phyloP scores from a whole-genome alignment of 2,113 vertebrate genomes.

The Vidua macroura region DNA sequence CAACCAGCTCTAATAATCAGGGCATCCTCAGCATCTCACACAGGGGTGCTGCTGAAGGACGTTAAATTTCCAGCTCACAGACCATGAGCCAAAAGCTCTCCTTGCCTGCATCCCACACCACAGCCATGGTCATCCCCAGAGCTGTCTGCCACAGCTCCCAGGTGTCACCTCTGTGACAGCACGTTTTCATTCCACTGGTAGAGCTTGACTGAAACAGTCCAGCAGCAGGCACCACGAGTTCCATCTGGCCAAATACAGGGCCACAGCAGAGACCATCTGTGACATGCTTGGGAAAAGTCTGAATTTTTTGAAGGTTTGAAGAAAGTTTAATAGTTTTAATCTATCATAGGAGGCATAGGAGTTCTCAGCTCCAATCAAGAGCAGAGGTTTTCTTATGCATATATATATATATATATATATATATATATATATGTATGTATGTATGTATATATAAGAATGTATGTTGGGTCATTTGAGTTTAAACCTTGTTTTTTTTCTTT shows the following conservation, averaged over 20 bases:
- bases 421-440: no score
- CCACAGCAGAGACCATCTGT: not conserved
- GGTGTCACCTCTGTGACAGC: fast-evolving
- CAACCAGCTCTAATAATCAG: not conserved
- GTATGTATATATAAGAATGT: no score
- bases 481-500: not conserved
- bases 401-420: fast-evolving
- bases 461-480: not conserved
- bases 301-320: not conserved
- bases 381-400: not conserved
- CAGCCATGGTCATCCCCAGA: not conserved
- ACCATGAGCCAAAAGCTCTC: not conserved
- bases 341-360: not conserved
- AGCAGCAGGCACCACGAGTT: not conserved
- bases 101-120: fast-evolving
- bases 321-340: not conserved
- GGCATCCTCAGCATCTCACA: conserved; percentile 6
- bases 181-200: not conserved
- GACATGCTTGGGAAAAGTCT: not conserved
- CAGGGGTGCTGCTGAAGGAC: not conserved
- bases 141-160: fast-evolving
- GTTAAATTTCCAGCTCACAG: not conserved
- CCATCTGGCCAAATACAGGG: not conserved
- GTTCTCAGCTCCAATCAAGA: not conserved
- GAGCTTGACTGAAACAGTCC: no score